Percentiles rank a stretch among this genome's conserved stretches.
phyloP scores from a whole-genome alignment of 2,888 invertebrate species.

The Macrosiphum euphorbiae region DNA sequence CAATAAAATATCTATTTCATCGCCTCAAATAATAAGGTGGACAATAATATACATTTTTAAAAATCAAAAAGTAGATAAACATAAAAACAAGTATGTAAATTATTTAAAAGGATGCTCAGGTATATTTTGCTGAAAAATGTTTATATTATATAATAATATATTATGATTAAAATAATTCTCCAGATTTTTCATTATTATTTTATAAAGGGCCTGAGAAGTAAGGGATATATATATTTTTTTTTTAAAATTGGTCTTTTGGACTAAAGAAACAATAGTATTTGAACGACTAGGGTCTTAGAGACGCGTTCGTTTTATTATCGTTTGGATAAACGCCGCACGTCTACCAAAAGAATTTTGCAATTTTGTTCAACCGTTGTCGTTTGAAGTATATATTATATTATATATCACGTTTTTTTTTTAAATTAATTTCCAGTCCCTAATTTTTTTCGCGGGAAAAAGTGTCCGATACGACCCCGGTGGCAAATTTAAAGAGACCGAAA shows the following conservation, averaged over 20 bases:
- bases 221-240: neutral
- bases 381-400: no score
- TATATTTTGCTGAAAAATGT: neutral
- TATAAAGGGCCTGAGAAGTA: neutral
- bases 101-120: neutral
- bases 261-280: neutral
- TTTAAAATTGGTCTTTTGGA: neutral
- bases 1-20: neutral
- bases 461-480: neutral
- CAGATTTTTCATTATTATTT: neutral
- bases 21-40: neutral
- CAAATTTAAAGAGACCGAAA: neutral
- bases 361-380: neutral
- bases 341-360: neutral
- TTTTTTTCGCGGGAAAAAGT: neutral
- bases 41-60: neutral
- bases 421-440: no score
- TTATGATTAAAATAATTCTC: neutral
- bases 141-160: neutral
- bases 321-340: neutral
- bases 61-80: neutral
- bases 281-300: neutral
- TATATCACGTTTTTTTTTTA: no score
- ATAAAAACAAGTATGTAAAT: neutral
- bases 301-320: neutral